Percentiles rank a stretch among this genome's conserved stretches.
Conservation (phyloP, 2,888 invertebrate genomes). For the Lampropteryx suffumata region DNA sequence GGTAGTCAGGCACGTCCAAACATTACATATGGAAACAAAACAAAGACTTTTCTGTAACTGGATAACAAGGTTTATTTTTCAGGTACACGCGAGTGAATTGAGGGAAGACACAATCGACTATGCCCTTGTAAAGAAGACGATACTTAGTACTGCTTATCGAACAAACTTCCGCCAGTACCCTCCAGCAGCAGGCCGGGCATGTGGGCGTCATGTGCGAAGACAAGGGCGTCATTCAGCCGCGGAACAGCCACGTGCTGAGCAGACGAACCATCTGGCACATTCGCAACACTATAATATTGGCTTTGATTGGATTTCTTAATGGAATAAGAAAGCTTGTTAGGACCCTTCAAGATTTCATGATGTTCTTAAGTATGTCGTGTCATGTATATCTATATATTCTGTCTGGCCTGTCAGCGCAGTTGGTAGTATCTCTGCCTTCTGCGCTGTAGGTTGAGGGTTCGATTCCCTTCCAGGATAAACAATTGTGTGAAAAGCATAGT, state of each 20-base stretch:
- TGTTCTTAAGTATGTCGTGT: too few species aligned
- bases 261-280: conserved; percentile 39
- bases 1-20: too few species aligned
- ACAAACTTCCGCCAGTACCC: conserved; percentile 21
- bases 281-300: conserved; percentile 22
- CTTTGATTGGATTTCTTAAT: conserved; percentile 27
- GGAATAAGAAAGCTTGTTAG: conserved; percentile 11
- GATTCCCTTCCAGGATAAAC: too few species aligned
- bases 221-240: conserved; percentile 67
- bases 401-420: too few species aligned
- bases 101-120: too few species aligned
- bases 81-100: too few species aligned
- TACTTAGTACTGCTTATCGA: conserved; percentile 6
- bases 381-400: neutral
- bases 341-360: neutral
- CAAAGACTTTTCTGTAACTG: too few species aligned
- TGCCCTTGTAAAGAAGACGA: neutral
- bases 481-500: too few species aligned
- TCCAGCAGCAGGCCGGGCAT: conserved; percentile 42
- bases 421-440: too few species aligned
- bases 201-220: conserved; percentile 63
- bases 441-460: too few species aligned
- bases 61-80: too few species aligned
- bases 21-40: too few species aligned
- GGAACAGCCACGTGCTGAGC: conserved; percentile 32